Evolutionary conservation across 2,888 invertebrate genomes (phyloP).

Genomic region (Esperia sulphurella): DNA sequence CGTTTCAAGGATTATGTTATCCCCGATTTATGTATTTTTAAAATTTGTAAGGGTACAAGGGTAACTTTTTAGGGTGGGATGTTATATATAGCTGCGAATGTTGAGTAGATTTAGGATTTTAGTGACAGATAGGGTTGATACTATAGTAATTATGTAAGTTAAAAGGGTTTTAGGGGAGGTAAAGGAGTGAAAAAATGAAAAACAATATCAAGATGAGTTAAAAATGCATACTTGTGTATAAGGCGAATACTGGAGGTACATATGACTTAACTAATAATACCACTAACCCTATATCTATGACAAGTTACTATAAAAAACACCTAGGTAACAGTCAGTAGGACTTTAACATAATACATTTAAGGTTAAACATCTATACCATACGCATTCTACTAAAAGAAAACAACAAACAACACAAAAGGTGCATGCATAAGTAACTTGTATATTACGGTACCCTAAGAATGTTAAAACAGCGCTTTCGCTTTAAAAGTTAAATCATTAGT

Average conservation of each 20-base stretch:
- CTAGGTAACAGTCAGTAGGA: no score
- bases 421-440: neutral
- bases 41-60: conserved; percentile 22
- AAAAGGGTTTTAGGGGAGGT: no score
- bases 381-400: neutral
- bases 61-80: conserved; percentile 11
- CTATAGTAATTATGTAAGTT: no score
- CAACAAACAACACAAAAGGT: neutral
- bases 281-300: no score
- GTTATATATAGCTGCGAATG: neutral
- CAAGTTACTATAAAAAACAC: no score
- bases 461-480: conserved; percentile 9
- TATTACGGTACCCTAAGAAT: conserved; percentile 3
- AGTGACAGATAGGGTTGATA: no score
- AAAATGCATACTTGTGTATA: no score
- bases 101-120: neutral
- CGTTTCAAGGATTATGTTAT: conserved; percentile 31
- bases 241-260: no score
- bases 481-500: conserved; percentile 18
- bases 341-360: no score
- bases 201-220: no score
- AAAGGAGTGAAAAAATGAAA: no score
- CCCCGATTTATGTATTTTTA: conserved; percentile 22
- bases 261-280: no score
- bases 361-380: neutral